Conservation (phyloP, 2,888 invertebrate genomes). For the Trachelus tabidus region DNA sequence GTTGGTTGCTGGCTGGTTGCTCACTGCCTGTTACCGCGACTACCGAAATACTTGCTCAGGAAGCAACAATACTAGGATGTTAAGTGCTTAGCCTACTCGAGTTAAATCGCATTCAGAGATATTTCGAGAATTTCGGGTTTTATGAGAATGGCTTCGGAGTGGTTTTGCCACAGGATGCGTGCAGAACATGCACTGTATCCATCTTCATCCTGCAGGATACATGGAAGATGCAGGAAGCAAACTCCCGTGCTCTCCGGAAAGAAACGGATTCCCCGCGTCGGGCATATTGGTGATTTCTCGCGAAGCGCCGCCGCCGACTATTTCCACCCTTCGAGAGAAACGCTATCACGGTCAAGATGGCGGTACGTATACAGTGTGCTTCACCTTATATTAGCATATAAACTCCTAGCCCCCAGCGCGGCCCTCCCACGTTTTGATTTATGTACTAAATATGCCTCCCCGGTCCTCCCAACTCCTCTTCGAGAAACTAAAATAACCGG, state of each 20-base stretch:
- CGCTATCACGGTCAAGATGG: constrained; percentile 58
- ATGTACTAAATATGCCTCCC: constrained; percentile 64
- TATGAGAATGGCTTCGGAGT: no score
- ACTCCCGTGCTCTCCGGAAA: constrained; percentile 17
- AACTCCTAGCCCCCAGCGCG: constrained; percentile 58
- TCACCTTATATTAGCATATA: constrained; percentile 62
- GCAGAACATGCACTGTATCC: constrained; percentile 6
- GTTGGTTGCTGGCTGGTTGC: no score
- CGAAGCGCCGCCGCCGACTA: constrained; percentile 38
- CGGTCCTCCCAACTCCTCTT: constrained; percentile 16
- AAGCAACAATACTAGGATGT: no score
- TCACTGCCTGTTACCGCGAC: no score
- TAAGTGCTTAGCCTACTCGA: no score
- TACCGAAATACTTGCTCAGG: no score
- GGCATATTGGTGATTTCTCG: constrained; percentile 56
- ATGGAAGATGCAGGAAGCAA: constrained; percentile 13
- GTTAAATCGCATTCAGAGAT: no score
- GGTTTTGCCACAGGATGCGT: background rate
- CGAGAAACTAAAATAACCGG: background rate
- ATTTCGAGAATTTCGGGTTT: no score
- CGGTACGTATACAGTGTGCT: constrained; percentile 52
- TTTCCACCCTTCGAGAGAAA: constrained; percentile 35
- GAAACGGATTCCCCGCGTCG: constrained; percentile 7
- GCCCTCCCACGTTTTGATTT: constrained; percentile 60
- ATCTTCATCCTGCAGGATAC: constrained; percentile 2